Base-by-base conservation (phyloP, 2,797 vertebrate species). In the Enteromius afrohamiltoni region DNA sequence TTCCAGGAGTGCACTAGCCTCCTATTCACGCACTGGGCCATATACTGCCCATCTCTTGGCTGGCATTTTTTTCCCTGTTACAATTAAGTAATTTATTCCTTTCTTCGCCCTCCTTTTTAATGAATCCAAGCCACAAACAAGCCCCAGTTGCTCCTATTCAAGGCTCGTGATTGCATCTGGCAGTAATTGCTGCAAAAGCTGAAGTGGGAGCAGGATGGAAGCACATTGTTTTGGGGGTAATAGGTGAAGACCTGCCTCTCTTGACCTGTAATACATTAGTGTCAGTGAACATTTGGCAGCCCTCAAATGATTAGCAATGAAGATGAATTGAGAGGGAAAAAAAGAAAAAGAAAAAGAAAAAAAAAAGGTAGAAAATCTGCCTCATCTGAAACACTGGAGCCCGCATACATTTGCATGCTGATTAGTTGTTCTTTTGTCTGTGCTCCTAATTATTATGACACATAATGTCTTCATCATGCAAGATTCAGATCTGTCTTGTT, bases 391-490 rank as follows among this genome's bases (percentile, higher is more conserved):
- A 96, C 94, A 92, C 95, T 94, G 94, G 94, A 94, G 94, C 94
- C 87, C 67, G 95, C 95, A 97, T 96, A 96, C 93, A 97, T 98
- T 97, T 97, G 96, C 96, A 97, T 98, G 93, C 94, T 97, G 96
- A 99, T 97, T 95, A 98, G 96, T 95, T 95, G 93, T 93, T 94
- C 97, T 96, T 97, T 98, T 98, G 97, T 98, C 95, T 96, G 88
- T 94, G 95, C 93, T 95, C 95, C 96, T 98, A 97, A 98, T 99
- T 98, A 98, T 97, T 97, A 96, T 96, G 95, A 96, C 95, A 96
- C 96, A 95, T 96, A 94, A 96, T 96, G 95, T 96, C 95, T 95
- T 95, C 95, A 96, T 96, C 96, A 95, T 95, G 94, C 95, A 96
- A 96, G 95, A 96, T 96, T 96, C 95, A 95, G 95, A 96, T 96